These are phyloP conservation scores for Murina feae DNA, from an alignment of 2,113 vertebrate genomes.

Conservation along the genomic window DNA sequence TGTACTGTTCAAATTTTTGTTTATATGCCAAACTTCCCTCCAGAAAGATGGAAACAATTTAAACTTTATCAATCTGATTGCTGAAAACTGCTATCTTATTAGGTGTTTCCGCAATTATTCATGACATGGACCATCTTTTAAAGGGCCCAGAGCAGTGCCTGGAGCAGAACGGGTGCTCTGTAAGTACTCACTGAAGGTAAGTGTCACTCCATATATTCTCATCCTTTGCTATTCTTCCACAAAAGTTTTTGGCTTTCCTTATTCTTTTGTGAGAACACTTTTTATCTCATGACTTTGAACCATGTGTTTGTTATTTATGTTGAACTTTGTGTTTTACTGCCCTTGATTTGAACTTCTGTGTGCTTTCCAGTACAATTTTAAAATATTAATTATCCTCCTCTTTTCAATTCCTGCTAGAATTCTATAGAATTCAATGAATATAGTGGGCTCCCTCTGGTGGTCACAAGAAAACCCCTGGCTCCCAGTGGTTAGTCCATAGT, in stretches of 20 bases:
- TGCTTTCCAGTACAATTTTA: not conserved
- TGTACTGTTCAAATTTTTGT: not conserved
- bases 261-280: not conserved
- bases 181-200: not conserved
- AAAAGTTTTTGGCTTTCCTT: not conserved
- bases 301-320: not conserved
- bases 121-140: not conserved
- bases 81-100: not conserved
- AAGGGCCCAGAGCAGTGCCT: not conserved
- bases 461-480: conserved; percentile 55
- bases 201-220: not conserved
- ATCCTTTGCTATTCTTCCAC: not conserved
- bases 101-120: not conserved
- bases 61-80: not conserved
- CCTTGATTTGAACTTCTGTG: not conserved
- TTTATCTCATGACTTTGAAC: not conserved
- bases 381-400: not conserved
- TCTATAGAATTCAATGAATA: conserved; percentile 64
- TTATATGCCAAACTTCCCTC: not conserved
- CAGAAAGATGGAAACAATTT: not conserved
- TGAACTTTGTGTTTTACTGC: not conserved
- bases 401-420: not conserved
- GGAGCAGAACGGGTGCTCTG: not conserved
- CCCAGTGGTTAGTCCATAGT: not conserved
- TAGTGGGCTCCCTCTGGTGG: conserved; percentile 83